phyloP scores from a whole-genome alignment of 1,140 invertebrate genomes.

The Caenorhabditis briggsae region DNA sequence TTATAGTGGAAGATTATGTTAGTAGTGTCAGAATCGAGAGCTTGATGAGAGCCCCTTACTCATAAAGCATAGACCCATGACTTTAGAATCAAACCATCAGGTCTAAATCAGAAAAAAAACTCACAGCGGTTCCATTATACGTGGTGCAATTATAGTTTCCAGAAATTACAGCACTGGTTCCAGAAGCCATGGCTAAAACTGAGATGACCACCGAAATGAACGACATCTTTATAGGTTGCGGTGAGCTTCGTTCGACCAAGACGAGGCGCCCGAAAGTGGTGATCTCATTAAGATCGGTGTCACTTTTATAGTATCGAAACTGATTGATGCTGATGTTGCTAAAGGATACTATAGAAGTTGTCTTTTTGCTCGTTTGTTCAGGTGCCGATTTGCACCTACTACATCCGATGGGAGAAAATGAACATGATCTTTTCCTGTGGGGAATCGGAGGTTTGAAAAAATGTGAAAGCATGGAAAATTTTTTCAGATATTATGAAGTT shows the following conservation, averaged over 20 bases:
- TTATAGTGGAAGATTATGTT: neutral
- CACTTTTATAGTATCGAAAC: neutral
- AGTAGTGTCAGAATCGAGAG: too few species aligned
- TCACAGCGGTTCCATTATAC: constrained; percentile 29
- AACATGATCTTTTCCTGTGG: neutral
- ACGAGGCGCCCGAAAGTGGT: constrained; percentile 47
- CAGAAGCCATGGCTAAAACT: constrained; percentile 11
- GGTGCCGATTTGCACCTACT: constrained; percentile 1
- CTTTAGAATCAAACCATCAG: too few species aligned
- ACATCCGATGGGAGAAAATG: neutral
- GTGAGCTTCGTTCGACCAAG: constrained; percentile 27
- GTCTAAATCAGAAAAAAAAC: neutral
- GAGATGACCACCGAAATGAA: constrained; percentile 2
- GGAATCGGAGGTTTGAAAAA: neutral
- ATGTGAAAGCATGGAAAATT: too few species aligned
- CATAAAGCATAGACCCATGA: too few species aligned
- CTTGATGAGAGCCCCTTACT: too few species aligned
- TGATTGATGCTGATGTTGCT: constrained; percentile 19
- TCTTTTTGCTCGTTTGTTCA: neutral
- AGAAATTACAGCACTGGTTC: neutral
- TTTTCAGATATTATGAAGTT: too few species aligned
- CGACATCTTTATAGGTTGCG: neutral
- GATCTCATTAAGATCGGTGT: neutral
- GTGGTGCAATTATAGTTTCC: constrained; percentile 37
- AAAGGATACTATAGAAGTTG: neutral